Evolutionary conservation across 2,888 invertebrate genomes (phyloP).

Genomic region (Lepetodrilus schrolli): DNA sequence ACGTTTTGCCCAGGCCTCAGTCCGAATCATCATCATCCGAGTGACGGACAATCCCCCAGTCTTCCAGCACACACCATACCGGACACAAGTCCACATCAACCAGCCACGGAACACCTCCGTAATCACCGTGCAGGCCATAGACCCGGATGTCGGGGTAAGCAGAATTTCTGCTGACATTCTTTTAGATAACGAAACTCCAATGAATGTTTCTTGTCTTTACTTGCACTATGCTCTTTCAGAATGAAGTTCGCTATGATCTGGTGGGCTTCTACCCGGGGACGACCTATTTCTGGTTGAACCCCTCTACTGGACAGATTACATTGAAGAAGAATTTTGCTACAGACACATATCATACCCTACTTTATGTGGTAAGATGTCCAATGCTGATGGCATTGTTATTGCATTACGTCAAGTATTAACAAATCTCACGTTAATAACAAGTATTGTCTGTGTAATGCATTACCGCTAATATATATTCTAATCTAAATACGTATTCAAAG

Average conservation of each 20-base stretch:
- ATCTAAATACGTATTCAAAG: too few relatives aligned
- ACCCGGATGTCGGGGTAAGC: conserved; percentile 56
- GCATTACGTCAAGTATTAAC: not conserved
- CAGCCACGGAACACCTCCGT: conserved; percentile 51
- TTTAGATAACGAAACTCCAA: not conserved
- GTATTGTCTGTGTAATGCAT: too few relatives aligned
- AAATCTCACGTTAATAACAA: too few relatives aligned
- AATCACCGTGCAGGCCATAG: conserved; percentile 54
- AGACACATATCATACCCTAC: conserved; percentile 50
- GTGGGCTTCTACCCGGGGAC: conserved; percentile 59
- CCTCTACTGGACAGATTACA: conserved; percentile 46
- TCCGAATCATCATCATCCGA: conserved; percentile 56
- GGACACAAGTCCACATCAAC: conserved; percentile 48
- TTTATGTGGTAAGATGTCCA: conserved; percentile 52
- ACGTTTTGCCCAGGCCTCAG: conserved; percentile 57
- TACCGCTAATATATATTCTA: too few relatives aligned
- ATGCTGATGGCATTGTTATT: not conserved
- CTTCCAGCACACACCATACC: conserved; percentile 57
- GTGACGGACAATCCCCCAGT: conserved; percentile 50
- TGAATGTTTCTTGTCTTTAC: not conserved
- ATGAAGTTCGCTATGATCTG: conserved; percentile 48
- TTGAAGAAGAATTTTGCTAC: conserved; percentile 43
- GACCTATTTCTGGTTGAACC: conserved; percentile 54
- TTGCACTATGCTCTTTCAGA: conserved; percentile 42
- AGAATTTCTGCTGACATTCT: not conserved